These are phyloP conservation scores for Bufo bufo DNA, from an alignment of 2,113 vertebrate species.

Conservation along the genomic window DNA sequence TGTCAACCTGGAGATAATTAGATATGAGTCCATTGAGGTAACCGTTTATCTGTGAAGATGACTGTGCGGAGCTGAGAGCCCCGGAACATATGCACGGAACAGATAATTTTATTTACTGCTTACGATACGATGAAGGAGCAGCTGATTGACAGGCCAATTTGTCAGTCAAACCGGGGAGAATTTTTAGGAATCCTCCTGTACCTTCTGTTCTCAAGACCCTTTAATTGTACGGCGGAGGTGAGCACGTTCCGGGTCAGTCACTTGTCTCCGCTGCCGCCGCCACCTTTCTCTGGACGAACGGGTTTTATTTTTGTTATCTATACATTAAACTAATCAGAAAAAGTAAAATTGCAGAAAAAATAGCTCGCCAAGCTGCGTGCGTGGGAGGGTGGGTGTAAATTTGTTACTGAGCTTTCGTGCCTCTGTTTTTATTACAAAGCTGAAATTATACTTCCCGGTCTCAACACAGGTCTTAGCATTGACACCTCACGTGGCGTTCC, in stretches of 20 bases:
- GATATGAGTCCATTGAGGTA: constrained; percentile 35
- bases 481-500: constrained; percentile 56
- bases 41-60: constrained; percentile 43
- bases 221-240: constrained; percentile 60
- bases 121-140: constrained; percentile 69
- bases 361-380: constrained; percentile 24
- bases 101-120: constrained; percentile 74
- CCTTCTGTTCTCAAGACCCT: constrained; percentile 68
- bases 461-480: constrained; percentile 61
- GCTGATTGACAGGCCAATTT: constrained; percentile 77
- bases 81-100: constrained; percentile 69
- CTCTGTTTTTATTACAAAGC: constrained; percentile 63
- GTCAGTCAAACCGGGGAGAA: constrained; percentile 69
- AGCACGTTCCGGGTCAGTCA: constrained; percentile 62
- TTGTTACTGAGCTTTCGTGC: constrained; percentile 38
- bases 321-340: constrained; percentile 64
- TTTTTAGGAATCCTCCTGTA: constrained; percentile 67
- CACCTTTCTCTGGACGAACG: constrained; percentile 52
- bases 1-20: constrained; percentile 35
- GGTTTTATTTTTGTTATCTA: constrained; percentile 64
- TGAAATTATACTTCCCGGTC: constrained; percentile 62
- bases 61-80: constrained; percentile 65
- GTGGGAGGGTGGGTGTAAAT: constrained; percentile 55
- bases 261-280: constrained; percentile 43
- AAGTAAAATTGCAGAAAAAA: constrained; percentile 52